phyloP scores from a whole-genome alignment of 2,113 vertebrate species.

The Rhabdornis inornatus region DNA sequence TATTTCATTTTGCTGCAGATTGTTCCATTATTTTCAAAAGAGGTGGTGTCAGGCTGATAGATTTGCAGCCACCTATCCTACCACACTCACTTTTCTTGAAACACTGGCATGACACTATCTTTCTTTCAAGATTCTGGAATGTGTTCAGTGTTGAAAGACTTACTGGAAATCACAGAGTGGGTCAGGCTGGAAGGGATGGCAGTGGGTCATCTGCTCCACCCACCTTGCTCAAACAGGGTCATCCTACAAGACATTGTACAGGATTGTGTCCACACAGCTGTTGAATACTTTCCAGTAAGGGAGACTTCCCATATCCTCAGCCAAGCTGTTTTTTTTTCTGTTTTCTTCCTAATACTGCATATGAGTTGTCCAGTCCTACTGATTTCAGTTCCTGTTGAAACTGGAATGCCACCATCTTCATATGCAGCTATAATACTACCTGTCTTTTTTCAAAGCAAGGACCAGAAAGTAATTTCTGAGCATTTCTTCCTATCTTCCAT shows the following conservation, averaged over 20 bases:
- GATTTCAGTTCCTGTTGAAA: background rate
- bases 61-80: background rate
- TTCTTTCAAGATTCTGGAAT: background rate
- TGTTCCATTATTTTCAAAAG: background rate
- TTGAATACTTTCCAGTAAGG: background rate
- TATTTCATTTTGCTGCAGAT: background rate
- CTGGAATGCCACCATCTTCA: background rate
- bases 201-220: background rate
- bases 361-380: background rate
- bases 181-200: background rate
- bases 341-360: background rate
- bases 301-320: background rate
- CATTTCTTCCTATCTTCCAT: background rate
- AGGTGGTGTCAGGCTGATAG: background rate
- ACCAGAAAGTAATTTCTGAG: background rate
- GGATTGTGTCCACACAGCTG: background rate
- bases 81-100: background rate
- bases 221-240: background rate
- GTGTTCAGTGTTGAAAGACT: background rate
- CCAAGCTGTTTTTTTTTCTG: background rate
- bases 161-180: background rate
- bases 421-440: background rate
- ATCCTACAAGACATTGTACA: background rate
- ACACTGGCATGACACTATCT: background rate
- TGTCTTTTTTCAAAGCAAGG: background rate